Evolutionary conservation across 2,888 invertebrate genomes (phyloP).

Genomic region (Laothoe populi): DNA sequence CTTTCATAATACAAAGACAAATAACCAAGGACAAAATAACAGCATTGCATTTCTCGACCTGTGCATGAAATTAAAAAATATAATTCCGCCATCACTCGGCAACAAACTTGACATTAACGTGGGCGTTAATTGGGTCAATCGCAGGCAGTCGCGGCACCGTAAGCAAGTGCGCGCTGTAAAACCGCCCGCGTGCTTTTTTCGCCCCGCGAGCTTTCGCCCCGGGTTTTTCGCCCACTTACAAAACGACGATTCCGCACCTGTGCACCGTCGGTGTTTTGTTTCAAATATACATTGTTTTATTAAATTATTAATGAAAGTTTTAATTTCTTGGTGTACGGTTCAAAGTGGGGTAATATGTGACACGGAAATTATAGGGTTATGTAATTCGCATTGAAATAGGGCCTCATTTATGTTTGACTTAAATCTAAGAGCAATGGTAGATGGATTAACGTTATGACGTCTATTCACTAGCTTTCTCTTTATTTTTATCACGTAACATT

Average conservation of each 20-base stretch:
- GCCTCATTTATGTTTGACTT: neutral
- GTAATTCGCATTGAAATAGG: too few species aligned
- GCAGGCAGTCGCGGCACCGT: slow-evolving; percentile 5
- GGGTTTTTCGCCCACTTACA: slow-evolving; percentile 15
- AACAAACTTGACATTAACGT: slow-evolving; percentile 24
- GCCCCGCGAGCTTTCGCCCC: slow-evolving; percentile 9
- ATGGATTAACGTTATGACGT: too few species aligned
- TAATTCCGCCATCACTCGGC: slow-evolving; percentile 17
- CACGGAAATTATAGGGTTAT: neutral
- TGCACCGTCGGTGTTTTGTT: slow-evolving; percentile 15
- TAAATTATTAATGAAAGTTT: slow-evolving; percentile 19
- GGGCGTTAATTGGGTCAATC: slow-evolving; percentile 22
- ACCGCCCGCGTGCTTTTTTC: slow-evolving; percentile 20
- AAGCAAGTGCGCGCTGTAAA: slow-evolving; percentile 15
- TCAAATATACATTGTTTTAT: slow-evolving; percentile 16
- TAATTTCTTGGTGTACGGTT: slow-evolving; percentile 4
- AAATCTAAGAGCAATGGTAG: too few species aligned
- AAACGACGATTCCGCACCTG: slow-evolving; percentile 20
- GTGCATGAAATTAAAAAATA: slow-evolving; percentile 13
- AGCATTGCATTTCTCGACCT: slow-evolving; percentile 6
- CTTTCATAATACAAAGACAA: neutral
- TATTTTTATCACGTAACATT: too few species aligned
- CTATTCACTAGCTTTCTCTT: too few species aligned
- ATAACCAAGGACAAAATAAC: slow-evolving; percentile 12
- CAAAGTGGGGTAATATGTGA: neutral